phyloP scores from a whole-genome alignment of 1,140 invertebrate species.

The Metaphire vulgaris region DNA sequence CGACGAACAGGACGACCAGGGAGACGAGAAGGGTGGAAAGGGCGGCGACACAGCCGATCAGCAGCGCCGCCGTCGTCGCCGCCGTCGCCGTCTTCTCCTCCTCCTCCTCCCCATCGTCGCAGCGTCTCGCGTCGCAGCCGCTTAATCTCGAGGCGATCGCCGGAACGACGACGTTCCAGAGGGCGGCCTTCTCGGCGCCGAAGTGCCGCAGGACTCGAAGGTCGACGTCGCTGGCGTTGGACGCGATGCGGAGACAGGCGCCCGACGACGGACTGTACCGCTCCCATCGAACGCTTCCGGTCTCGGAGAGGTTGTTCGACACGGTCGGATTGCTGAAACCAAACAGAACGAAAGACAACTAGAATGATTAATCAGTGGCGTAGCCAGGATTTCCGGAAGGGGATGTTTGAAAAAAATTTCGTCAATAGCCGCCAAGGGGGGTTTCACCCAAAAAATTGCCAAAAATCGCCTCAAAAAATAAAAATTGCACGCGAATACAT shows the following conservation, averaged over 20 bases:
- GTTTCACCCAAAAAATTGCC: no score
- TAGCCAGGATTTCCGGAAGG: no score
- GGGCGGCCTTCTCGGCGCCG: neutral
- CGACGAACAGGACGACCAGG: neutral
- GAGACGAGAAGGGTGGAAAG: neutral
- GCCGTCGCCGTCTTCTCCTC: neutral
- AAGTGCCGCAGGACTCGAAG: neutral
- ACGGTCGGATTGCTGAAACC: neutral
- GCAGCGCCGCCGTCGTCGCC: neutral
- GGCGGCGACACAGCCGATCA: neutral
- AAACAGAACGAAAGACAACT: neutral
- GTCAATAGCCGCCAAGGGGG: no score
- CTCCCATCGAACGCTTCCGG: neutral
- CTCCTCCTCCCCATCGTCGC: neutral
- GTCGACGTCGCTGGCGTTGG: neutral
- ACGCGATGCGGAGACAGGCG: neutral
- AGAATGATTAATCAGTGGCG: no score
- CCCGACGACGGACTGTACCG: neutral
- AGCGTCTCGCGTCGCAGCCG: neutral
- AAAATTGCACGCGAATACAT: no score
- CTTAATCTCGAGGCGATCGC: neutral
- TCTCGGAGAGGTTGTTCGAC: neutral
- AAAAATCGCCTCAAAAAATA: no score
- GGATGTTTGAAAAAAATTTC: no score
- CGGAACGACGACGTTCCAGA: neutral